phyloP scores from a whole-genome alignment of 2,113 vertebrate genomes.

The Motacilla tschutschensis region DNA sequence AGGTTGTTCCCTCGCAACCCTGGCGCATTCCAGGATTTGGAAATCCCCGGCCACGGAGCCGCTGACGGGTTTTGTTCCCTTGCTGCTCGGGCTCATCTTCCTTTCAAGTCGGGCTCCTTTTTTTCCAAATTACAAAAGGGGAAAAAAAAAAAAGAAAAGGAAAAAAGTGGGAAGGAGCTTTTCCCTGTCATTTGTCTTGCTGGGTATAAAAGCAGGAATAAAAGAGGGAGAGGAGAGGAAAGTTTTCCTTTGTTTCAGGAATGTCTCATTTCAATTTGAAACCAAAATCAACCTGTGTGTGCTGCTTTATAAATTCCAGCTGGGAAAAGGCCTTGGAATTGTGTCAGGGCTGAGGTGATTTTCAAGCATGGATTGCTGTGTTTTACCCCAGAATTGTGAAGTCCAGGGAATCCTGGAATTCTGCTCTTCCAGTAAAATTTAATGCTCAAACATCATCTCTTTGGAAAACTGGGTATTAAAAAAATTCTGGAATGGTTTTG shows the following conservation, averaged over 20 bases:
- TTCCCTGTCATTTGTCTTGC: constrained; percentile 59
- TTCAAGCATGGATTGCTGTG: neutral
- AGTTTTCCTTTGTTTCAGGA: constrained; percentile 57
- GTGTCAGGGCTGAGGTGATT: neutral
- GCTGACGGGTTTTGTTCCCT: constrained; percentile 40
- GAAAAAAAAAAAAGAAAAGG: neutral
- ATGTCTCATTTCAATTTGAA: constrained; percentile 64
- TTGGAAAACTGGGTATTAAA: rapidly evolving
- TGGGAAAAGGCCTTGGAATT: neutral
- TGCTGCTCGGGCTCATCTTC: constrained; percentile 51
- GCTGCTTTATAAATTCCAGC: constrained; percentile 31
- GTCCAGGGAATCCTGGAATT: neutral
- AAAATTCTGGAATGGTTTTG: neutral
- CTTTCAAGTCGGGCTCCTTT: constrained; percentile 51
- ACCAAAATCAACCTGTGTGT: neutral
- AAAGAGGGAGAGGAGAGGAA: constrained; percentile 27
- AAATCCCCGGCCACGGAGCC: constrained; percentile 13
- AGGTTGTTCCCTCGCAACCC: constrained; percentile 32
- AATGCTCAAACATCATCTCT: neutral
- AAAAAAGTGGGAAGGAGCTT: constrained; percentile 54
- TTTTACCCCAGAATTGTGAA: neutral
- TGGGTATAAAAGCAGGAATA: constrained; percentile 28
- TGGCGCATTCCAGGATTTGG: neutral
- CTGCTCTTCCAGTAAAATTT: rapidly evolving
- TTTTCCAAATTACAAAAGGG: constrained; percentile 43